A percentile compares a stretch with the other conserved stretches of the same genome.
These are phyloP conservation scores for Saguinus imperator DNA, from an alignment of 2,113 vertebrate genomes.

Conservation along the genomic window DNA sequence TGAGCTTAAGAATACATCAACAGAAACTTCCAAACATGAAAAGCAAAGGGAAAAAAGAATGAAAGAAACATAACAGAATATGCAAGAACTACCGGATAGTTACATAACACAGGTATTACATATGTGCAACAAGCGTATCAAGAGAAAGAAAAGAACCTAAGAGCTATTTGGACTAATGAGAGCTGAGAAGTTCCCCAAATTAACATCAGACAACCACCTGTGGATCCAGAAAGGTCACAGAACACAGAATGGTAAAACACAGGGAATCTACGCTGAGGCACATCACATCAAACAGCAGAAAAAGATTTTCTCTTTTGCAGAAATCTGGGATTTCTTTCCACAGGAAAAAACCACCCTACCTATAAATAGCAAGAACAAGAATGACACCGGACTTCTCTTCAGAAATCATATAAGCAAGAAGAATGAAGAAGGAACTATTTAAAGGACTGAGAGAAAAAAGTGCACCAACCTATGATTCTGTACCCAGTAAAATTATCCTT, in stretches of 20 bases:
- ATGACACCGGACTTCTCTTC: background rate
- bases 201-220: background rate
- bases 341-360: too few relatives aligned
- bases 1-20: background rate
- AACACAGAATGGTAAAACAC: background rate
- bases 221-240: background rate
- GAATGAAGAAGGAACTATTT: background rate
- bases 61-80: background rate
- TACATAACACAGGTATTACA: background rate
- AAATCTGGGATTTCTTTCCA: background rate
- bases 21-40: background rate
- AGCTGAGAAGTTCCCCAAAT: background rate
- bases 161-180: background rate
- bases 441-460: background rate
- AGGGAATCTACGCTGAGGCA: background rate
- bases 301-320: background rate
- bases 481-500: too few relatives aligned
- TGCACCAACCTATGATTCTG: too few relatives aligned
- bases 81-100: background rate
- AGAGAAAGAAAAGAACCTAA: background rate
- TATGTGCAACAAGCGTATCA: background rate
- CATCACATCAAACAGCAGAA: background rate
- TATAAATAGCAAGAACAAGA: background rate
- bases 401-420: background rate
- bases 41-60: background rate